These are phyloP conservation scores for Pelusios castaneus DNA, from an alignment of 2,113 vertebrate species.

Conservation along the genomic window DNA sequence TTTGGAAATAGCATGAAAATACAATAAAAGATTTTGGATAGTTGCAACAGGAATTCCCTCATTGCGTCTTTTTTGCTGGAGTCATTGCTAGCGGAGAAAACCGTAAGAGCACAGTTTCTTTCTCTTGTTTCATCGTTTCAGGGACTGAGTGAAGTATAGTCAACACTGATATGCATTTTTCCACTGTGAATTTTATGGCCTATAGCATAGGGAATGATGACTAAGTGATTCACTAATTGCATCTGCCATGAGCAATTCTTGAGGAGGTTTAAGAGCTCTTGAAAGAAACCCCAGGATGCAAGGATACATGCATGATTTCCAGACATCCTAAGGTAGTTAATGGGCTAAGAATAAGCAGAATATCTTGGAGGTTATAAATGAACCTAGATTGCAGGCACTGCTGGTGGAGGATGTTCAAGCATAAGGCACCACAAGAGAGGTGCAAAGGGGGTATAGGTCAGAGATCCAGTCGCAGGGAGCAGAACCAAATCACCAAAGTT, in stretches of 20 bases:
- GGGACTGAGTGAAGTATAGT: background rate
- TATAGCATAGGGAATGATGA: background rate
- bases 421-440: background rate
- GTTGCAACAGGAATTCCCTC: accelerated
- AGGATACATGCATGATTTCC: background rate
- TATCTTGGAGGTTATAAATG: background rate
- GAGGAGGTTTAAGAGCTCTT: background rate
- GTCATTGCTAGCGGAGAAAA: background rate
- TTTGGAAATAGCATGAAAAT: background rate
- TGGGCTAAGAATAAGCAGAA: background rate
- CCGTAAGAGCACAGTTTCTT: background rate
- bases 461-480: background rate
- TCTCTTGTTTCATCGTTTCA: background rate
- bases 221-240: background rate
- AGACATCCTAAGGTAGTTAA: background rate
- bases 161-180: background rate
- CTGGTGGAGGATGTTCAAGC: background rate
- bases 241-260: background rate
- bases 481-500: background rate
- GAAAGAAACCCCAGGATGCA: background rate
- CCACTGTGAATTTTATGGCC: background rate
- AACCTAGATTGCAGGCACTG: background rate
- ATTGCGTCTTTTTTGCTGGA: background rate
- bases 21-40: accelerated
- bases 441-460: background rate